Percentiles rank a stretch among this genome's conserved stretches.
Evolutionary conservation across 2,797 vertebrate species (phyloP).

Genomic region (Catharus ustulatus): DNA sequence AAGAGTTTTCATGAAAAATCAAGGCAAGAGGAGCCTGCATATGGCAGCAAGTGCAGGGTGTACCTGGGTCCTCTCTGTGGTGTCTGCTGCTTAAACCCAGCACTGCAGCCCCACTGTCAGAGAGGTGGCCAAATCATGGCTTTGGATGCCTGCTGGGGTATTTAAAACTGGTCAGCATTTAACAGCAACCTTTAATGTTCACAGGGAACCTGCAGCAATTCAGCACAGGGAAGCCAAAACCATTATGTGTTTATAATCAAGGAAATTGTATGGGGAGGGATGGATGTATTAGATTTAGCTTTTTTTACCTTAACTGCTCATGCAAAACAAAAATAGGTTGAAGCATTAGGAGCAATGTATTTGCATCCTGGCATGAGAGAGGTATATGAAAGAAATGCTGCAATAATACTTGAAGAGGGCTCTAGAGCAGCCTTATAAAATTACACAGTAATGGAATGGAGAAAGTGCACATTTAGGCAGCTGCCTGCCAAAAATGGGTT

Average conservation of each 20-base stretch:
- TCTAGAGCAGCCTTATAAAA: conserved; percentile 24
- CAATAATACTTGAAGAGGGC: background rate
- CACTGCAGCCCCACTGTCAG: background rate
- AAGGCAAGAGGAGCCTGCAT: background rate
- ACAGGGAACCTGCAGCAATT: background rate
- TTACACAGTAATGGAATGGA: background rate
- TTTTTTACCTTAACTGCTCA: background rate
- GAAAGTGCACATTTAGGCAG: background rate
- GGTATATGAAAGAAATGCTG: background rate
- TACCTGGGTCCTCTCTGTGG: background rate
- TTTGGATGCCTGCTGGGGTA: background rate
- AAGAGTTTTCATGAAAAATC: conserved; percentile 47
- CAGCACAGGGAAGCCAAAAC: background rate
- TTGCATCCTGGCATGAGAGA: background rate
- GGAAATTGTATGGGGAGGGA: background rate
- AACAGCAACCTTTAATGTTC: background rate
- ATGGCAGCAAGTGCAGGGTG: background rate
- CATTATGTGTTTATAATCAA: background rate
- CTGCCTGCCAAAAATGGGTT: background rate
- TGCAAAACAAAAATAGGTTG: conserved; percentile 25
- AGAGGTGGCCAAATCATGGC: background rate
- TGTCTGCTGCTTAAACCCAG: background rate
- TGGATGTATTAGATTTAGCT: background rate
- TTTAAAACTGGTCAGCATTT: background rate
- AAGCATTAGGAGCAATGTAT: background rate